Percentiles rank a stretch among this genome's conserved stretches.
These are phyloP conservation scores for Hestina assimilis DNA, from an alignment of 1,140 invertebrate genomes.

Conservation along the genomic window DNA sequence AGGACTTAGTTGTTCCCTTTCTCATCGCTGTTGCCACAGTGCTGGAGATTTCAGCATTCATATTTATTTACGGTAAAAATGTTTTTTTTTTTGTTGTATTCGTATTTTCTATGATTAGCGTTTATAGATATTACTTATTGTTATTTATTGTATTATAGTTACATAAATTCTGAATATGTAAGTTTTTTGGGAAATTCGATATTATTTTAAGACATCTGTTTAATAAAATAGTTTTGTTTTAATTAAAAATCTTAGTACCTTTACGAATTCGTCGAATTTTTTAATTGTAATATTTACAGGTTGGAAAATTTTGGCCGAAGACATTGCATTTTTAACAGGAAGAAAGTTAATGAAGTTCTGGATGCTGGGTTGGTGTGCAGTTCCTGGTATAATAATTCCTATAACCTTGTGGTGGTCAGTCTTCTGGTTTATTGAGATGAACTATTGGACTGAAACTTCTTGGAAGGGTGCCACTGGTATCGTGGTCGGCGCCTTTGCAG, in stretches of 20 bases:
- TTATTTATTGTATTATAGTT: too few species aligned
- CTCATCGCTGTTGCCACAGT: constrained; percentile 42
- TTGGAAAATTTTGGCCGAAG: constrained; percentile 51
- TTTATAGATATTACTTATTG: too few species aligned
- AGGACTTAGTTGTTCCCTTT: constrained; percentile 46
- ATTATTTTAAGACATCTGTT: too few species aligned
- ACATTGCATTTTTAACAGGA: constrained; percentile 57
- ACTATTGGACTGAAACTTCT: constrained; percentile 32
- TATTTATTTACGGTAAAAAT: constrained; percentile 59
- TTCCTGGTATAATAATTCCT: constrained; percentile 32
- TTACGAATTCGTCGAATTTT: too few species aligned
- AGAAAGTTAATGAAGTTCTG: constrained; percentile 38
- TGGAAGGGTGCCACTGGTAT: constrained; percentile 33
- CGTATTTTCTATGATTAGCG: too few species aligned
- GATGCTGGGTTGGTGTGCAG: constrained; percentile 47
- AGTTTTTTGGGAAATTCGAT: too few species aligned
- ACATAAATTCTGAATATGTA: too few species aligned
- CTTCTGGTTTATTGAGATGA: constrained; percentile 17
- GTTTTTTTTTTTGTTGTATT: neutral
- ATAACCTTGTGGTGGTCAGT: constrained; percentile 45
- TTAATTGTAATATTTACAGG: constrained; percentile 47
- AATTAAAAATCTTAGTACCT: too few species aligned
- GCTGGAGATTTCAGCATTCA: constrained; percentile 51
- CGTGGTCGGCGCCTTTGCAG: constrained; percentile 10
- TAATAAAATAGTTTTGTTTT: neutral